Base-by-base conservation (phyloP, 2,888 invertebrate species). In the Entomobrya proxima region DNA sequence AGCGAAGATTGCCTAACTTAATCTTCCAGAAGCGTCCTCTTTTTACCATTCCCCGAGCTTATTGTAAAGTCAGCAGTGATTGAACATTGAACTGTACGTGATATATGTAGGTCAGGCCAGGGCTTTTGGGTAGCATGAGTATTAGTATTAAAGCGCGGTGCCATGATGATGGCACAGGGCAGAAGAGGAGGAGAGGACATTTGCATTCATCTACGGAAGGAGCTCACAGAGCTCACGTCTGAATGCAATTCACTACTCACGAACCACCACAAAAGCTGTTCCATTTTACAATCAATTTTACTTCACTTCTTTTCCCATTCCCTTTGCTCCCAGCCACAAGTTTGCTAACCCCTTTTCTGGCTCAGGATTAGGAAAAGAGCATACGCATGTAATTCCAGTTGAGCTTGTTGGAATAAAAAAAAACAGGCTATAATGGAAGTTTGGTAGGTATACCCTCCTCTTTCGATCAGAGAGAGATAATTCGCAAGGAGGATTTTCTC, bases 251-350 rank as follows among this genome's bases (percentile, higher is more conserved):
- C 69, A 69, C 69, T 27, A 69, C 69, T 44, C 69, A 44, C 69
- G 44, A 44, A 69, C 69, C 69, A 69, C 69, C 69, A 74, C 52
- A 74, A 74, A 52, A 52, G 74, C 50, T 74, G 24, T 44, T 61
- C 61, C 40, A 61, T 58, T 77, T 77, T 67, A 69, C 79, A 79
- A 79, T 69, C 79, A 79, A 67, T 79, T 79, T 79, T 79, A 64
- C 67, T 67, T 69, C 37, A 55, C 52, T 69, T 67, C 69, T 40
- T 52, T 18, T 35, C 32, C 32, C 67, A n/a, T n/a, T 37, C 5
- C 44, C n/a, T 44, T 6, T 69, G 15, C 64, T 35, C 58, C 55
- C 21, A 2, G 58, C 15, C 27, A 30, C 30, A 13, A 58, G 15
- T 32, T 3, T 27, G 21, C 67, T 24, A 67, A 27, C 69, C 69